Evolutionary conservation across 2,888 invertebrate genomes (phyloP), one percentile per base, ranked within the genome.

Genomic region (Eupithecia insigniata): DNA sequence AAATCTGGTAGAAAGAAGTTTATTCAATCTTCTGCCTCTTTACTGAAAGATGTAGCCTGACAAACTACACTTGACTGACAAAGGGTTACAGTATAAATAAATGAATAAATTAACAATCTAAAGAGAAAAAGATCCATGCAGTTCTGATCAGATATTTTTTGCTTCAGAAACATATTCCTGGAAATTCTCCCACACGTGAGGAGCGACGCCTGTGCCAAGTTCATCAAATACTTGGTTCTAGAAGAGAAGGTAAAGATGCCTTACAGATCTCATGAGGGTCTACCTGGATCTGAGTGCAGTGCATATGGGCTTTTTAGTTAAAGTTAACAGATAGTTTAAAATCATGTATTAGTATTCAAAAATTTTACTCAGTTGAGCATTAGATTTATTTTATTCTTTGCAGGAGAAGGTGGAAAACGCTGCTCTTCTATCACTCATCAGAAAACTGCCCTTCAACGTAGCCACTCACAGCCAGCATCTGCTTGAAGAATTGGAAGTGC

Each of bases 101-200:
- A n/a, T n/a, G n/a, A n/a, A n/a, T n/a, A n/a, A n/a, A n/a, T n/a
- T n/a, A n/a, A n/a, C n/a, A n/a, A n/a, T n/a, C n/a, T n/a, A n/a
- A n/a, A n/a, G n/a, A n/a, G n/a, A n/a, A n/a, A n/a, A n/a, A n/a
- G n/a, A n/a, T n/a, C n/a, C n/a, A 36, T 12, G 12, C 14, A 36
- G 36, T 18, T n/a, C 7, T 46, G 46, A 58, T 58, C 6, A 28
- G 16, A 28, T 1, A 6, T 4, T 28, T 32, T 62, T 34, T 67
- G 12, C 51, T 69, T 26, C 62, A 69, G 96, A 64, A 97, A 97
- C 82, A 96, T 97, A 81, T 96, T 97, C 83, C 88, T 96, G 78
- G 97, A 97, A 84, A 95, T 96, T 0, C 91, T 97, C 43, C 97
- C 97, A 0, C 96, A 96, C 80, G 95, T 96, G 34, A 95, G 96